Evolutionary conservation across 2,888 invertebrate species (phyloP).

Genomic region (Archips xylosteana): DNA sequence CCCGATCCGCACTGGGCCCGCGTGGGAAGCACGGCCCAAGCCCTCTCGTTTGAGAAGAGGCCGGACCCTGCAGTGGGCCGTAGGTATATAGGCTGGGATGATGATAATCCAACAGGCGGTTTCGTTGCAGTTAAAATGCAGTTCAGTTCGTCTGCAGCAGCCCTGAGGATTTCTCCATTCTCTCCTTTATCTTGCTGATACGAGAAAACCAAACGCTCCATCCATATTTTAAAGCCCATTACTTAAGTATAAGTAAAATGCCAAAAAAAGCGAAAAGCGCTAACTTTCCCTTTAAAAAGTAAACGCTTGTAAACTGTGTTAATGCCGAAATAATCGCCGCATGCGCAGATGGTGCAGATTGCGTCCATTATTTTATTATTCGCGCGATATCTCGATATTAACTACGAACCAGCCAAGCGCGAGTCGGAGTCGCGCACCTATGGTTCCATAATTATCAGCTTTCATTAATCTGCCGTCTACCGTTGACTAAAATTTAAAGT

Average conservation of each 20-base stretch:
- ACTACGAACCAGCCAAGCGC: neutral
- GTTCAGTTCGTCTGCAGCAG: no score
- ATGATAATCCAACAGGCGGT: no score
- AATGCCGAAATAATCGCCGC: slow-evolving; percentile 57
- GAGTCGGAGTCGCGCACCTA: no score
- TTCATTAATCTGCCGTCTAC: no score
- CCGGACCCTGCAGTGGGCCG: no score
- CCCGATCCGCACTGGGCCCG: no score
- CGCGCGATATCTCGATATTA: neutral
- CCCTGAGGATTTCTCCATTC: neutral
- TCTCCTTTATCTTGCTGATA: neutral
- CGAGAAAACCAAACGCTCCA: neutral
- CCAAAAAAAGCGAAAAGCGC: slow-evolving; percentile 36
- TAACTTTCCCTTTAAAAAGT: slow-evolving; percentile 55
- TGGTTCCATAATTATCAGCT: no score
- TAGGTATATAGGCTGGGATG: no score
- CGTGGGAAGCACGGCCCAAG: no score
- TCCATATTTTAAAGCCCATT: neutral
- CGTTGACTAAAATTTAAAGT: no score
- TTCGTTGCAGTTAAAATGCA: no score
- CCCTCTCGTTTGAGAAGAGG: no score
- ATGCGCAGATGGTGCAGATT: slow-evolving; percentile 11
- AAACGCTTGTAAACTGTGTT: slow-evolving; percentile 52
- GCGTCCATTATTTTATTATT: slow-evolving; percentile 18
- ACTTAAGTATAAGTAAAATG: slow-evolving; percentile 15